Percentiles rank a stretch among this genome's conserved stretches.
These are phyloP conservation scores for Drosophila trichaetosa DNA, from an alignment of 2,888 invertebrate genomes.

Conservation along the genomic window DNA sequence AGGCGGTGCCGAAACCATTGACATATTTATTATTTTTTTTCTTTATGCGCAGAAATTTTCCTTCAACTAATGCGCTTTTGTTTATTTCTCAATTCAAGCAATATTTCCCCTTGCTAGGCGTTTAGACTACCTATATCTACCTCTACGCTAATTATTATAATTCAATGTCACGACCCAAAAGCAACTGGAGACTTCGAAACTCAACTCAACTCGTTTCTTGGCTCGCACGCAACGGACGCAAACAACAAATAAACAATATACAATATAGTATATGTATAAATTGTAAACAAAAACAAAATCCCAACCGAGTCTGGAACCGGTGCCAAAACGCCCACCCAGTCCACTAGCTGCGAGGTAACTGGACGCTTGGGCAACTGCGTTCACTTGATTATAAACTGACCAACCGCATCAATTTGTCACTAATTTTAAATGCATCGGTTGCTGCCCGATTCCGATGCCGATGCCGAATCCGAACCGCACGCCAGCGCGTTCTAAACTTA, in stretches of 20 bases:
- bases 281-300: conserved; percentile 44
- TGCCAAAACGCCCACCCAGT: conserved; percentile 18
- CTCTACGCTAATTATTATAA: conserved; percentile 80
- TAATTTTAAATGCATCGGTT: conserved; percentile 18
- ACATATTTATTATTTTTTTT: conserved; percentile 30
- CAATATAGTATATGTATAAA: conserved; percentile 13
- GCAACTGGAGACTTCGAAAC: conserved; percentile 31
- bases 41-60: conserved; percentile 35
- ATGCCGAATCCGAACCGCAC: conserved; percentile 42
- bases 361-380: conserved; percentile 22
- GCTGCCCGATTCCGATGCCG: not conserved
- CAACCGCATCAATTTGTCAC: conserved; percentile 11
- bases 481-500: conserved; percentile 73
- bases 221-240: conserved; percentile 70
- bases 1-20: conserved; percentile 20
- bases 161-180: conserved; percentile 66
- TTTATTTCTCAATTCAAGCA: conserved; percentile 47
- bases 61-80: conserved; percentile 32
- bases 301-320: conserved; percentile 18
- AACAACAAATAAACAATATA: not conserved
- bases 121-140: conserved; percentile 53
- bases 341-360: conserved; percentile 9
- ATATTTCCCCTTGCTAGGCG: conserved; percentile 71
- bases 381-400: conserved; percentile 29
- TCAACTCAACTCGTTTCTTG: conserved; percentile 44